Evolutionary conservation across 2,113 vertebrate genomes (phyloP).

Genomic region (Chaetorhynchus papuensis): DNA sequence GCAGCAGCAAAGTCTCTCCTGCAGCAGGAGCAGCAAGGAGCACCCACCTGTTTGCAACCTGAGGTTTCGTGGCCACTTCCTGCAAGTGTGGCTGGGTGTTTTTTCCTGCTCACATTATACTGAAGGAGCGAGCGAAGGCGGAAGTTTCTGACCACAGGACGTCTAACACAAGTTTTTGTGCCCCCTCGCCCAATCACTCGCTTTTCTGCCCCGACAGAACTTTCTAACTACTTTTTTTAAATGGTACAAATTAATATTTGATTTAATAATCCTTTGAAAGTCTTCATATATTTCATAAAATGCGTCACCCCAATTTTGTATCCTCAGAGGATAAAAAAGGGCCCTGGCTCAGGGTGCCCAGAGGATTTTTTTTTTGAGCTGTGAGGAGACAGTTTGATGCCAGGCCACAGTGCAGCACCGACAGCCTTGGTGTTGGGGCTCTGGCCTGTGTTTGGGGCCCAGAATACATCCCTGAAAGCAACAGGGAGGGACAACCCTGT

Average conservation of each 20-base stretch:
- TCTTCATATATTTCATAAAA: accelerated
- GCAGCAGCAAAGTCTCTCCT: neutral
- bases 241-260: neutral
- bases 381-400: neutral
- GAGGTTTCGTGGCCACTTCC: slow-evolving; percentile 37
- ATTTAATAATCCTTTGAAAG: neutral
- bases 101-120: slow-evolving; percentile 4
- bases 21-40: neutral
- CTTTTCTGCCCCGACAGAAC: neutral
- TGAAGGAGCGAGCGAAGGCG: neutral
- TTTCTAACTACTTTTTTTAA: neutral
- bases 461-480: too few species aligned
- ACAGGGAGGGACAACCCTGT: neutral
- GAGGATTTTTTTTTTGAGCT: neutral
- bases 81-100: neutral
- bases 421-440: neutral
- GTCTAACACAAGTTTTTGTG: neutral
- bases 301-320: neutral
- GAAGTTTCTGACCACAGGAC: slow-evolving; percentile 42
- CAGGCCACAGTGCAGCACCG: neutral
- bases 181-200: neutral
- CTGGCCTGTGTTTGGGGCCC: neutral
- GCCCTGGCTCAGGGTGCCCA: neutral
- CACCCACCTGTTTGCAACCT: slow-evolving; percentile 59
- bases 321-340: accelerated